Conservation (phyloP, 2,888 invertebrate genomes). For the Chaitophorus viminalis region DNA sequence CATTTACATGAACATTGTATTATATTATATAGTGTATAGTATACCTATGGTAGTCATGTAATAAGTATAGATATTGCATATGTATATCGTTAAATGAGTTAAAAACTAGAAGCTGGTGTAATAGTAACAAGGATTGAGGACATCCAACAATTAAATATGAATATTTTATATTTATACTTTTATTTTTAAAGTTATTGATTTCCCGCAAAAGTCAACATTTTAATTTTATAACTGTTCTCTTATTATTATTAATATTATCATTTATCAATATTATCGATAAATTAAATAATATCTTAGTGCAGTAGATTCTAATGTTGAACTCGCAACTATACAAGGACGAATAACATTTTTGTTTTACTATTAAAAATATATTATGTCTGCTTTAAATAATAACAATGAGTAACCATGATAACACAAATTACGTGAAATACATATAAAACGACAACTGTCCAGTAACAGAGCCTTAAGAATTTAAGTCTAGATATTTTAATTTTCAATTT, state of each 20-base stretch:
- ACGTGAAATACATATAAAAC: too few species aligned
- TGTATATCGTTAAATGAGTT: constrained; percentile 13
- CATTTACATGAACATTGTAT: too few species aligned
- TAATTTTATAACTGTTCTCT: neutral
- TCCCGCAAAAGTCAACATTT: neutral
- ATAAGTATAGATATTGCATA: neutral
- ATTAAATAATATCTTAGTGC: neutral
- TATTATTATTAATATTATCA: neutral
- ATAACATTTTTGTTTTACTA: too few species aligned
- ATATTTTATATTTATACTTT: neutral
- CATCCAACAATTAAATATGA: neutral
- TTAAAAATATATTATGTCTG: too few species aligned
- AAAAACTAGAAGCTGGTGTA: neutral
- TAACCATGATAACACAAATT: too few species aligned
- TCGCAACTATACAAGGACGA: neutral
- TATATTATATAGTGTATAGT: neutral
- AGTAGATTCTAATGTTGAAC: neutral
- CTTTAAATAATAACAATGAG: too few species aligned
- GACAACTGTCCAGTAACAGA: too few species aligned
- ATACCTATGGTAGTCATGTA: neutral
- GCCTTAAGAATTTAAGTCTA: too few species aligned
- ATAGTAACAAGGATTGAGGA: constrained; percentile 23
- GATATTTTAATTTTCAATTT: too few species aligned
- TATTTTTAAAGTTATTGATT: neutral
- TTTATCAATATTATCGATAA: neutral